Conservation (phyloP, 1,140 invertebrate species). For the Proales similis region DNA sequence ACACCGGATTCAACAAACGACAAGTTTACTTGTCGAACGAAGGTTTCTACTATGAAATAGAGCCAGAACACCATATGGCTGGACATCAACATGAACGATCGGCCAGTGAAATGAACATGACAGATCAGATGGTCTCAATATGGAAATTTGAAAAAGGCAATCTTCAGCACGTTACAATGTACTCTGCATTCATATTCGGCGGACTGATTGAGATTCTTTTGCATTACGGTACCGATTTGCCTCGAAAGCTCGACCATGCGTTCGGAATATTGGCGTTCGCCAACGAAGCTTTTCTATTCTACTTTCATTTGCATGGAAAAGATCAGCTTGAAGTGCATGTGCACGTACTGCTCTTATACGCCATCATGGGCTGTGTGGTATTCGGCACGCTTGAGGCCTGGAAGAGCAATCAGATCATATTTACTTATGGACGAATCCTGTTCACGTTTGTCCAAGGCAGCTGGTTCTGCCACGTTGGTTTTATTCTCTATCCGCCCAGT, state of each 20-base stretch:
- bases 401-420: slow-evolving; percentile 48
- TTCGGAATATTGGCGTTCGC: slow-evolving; percentile 43
- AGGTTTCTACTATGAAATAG: too few relatives aligned
- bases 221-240: slow-evolving; percentile 48
- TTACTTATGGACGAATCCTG: slow-evolving; percentile 48
- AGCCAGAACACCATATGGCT: too few relatives aligned
- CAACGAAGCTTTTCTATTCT: slow-evolving; percentile 53
- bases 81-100: too few relatives aligned
- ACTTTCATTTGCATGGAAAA: slow-evolving; percentile 55
- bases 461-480: slow-evolving; percentile 56
- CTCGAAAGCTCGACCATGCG: slow-evolving; percentile 52
- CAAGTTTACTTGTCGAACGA: too few relatives aligned
- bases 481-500: slow-evolving; percentile 54
- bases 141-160: too few relatives aligned
- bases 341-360: slow-evolving; percentile 53
- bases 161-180: slow-evolving; percentile 57
- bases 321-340: slow-evolving; percentile 51
- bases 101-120: too few relatives aligned
- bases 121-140: too few relatives aligned
- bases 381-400: slow-evolving; percentile 50
- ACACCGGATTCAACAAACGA: slow-evolving; percentile 31
- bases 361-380: slow-evolving; percentile 44
- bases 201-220: slow-evolving; percentile 51
- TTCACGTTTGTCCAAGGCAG: slow-evolving; percentile 55
- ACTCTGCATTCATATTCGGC: slow-evolving; percentile 53